Conservation (phyloP, 2,113 vertebrate species). For the Tympanuchus pallidicinctus region DNA sequence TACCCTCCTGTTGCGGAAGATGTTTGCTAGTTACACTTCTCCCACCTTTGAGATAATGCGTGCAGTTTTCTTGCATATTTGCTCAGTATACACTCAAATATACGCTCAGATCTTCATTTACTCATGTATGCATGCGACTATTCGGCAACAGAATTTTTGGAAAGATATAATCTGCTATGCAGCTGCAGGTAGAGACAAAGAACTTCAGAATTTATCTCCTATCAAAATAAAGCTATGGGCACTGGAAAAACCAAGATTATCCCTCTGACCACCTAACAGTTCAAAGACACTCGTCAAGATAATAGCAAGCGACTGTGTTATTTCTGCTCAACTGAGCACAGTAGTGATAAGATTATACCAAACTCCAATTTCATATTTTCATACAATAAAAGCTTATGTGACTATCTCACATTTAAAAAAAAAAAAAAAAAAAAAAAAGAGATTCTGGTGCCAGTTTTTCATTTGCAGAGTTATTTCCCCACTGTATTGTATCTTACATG, state of each 20-base stretch:
- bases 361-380: not conserved
- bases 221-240: not conserved
- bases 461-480: not conserved
- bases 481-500: not conserved
- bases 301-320: not conserved
- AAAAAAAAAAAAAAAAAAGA: too few species aligned
- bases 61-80: not conserved
- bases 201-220: not conserved
- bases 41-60: not conserved
- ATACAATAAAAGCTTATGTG: not conserved
- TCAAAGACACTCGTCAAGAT: not conserved
- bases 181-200: not conserved
- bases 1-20: not conserved
- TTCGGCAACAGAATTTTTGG: not conserved
- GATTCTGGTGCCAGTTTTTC: not conserved
- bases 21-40: not conserved
- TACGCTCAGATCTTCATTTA: not conserved
- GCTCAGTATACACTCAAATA: not conserved
- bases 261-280: not conserved
- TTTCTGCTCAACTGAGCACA: not conserved
- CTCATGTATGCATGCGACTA: not conserved
- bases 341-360: not conserved
- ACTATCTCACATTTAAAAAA: rapidly evolving
- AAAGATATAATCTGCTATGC: not conserved
- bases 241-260: not conserved